A percentile compares a stretch with the other conserved stretches of the same genome.
phyloP scores from a whole-genome alignment of 2,888 invertebrate species.

The Zelleria hepariella region DNA sequence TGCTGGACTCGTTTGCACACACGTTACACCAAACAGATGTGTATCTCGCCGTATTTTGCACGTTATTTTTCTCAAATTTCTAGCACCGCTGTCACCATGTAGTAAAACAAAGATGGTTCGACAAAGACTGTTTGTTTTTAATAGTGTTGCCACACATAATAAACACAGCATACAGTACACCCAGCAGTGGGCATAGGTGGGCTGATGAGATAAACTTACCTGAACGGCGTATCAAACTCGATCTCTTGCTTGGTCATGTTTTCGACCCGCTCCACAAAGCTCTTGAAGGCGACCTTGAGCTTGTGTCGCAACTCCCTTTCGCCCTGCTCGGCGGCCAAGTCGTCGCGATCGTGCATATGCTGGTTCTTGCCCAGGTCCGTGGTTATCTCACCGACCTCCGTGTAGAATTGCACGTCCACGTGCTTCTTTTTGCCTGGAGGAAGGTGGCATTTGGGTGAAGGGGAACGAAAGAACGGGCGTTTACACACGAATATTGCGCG shows the following conservation, averaged over 20 bases:
- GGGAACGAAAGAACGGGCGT: background rate
- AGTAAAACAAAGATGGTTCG: too few species aligned
- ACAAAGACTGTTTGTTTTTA: too few species aligned
- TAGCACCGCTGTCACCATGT: too few species aligned
- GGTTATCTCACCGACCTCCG: conserved; percentile 99
- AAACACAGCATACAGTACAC: too few species aligned
- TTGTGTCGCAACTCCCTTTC: conserved; percentile 97
- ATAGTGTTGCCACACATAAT: too few species aligned
- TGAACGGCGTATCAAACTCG: conserved; percentile 98
- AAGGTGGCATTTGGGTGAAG: background rate
- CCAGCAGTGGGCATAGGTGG: too few species aligned
- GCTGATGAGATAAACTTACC: conserved; percentile 35
- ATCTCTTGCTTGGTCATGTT: conserved; percentile 96
- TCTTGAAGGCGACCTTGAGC: conserved; percentile 97
- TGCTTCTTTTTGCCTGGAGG: conserved; percentile 91
- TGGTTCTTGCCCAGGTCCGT: conserved; percentile 99
- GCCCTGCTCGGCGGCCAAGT: conserved; percentile 98
- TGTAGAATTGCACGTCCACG: conserved; percentile 99
- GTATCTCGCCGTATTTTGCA: too few species aligned
- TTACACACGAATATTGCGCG: background rate
- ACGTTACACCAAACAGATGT: too few species aligned
- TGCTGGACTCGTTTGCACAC: too few species aligned
- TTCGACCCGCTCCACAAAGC: conserved; percentile 98
- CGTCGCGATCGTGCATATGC: conserved; percentile 99
- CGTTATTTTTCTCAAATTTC: too few species aligned